phyloP scores from a whole-genome alignment of 2,888 invertebrate species.

The Caenorhabditis sinica region DNA sequence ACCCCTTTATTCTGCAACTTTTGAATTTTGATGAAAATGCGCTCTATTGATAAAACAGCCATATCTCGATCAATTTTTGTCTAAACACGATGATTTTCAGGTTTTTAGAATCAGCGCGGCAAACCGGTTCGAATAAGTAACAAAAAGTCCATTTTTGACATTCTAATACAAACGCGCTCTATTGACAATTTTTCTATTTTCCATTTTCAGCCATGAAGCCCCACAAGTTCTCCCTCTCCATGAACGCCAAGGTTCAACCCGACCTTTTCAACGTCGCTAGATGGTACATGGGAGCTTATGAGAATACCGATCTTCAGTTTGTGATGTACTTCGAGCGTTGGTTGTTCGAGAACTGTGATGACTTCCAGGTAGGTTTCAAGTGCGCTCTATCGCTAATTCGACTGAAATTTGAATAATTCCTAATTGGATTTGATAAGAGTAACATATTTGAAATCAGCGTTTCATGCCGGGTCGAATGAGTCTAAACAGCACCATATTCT shows the following conservation, averaged over 20 bases:
- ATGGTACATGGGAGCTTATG: constrained; percentile 72
- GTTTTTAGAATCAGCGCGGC: too few species aligned
- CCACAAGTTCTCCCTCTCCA: constrained; percentile 74
- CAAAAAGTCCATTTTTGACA: too few species aligned
- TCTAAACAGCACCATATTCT: not conserved
- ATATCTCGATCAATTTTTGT: too few species aligned
- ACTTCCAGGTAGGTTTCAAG: constrained; percentile 67
- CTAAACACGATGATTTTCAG: too few species aligned
- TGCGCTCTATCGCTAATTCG: not conserved
- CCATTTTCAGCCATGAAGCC: constrained; percentile 72
- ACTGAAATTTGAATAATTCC: not conserved
- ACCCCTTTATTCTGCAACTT: too few species aligned
- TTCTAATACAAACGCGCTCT: not conserved
- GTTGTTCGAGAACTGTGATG: constrained; percentile 71
- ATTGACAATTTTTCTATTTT: too few species aligned
- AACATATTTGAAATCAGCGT: not conserved
- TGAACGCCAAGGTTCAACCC: constrained; percentile 77
- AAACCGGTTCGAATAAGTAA: too few species aligned
- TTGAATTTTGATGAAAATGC: not conserved
- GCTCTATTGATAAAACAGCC: not conserved
- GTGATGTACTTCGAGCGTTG: constrained; percentile 78
- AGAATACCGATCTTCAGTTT: constrained; percentile 72
- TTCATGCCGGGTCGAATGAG: not conserved
- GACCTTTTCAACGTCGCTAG: constrained; percentile 71
- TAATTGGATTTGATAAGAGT: not conserved